Evolutionary conservation across 2,888 invertebrate genomes (phyloP).

Genomic region (Exocentrus adspersus): DNA sequence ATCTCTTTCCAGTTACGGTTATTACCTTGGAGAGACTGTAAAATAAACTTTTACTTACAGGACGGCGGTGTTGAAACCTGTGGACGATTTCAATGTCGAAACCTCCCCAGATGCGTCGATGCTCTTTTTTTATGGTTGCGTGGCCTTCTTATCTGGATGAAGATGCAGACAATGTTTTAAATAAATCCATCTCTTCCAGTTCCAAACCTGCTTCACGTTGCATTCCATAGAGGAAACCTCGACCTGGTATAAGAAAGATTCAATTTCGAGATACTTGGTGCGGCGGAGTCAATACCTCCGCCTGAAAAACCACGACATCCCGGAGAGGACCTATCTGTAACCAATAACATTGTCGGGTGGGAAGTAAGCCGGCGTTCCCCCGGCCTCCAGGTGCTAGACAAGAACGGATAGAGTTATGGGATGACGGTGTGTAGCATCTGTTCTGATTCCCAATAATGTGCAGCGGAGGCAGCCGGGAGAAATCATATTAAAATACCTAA

Average conservation of each 20-base stretch:
- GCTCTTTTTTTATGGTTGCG: too few relatives aligned
- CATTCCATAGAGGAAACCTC: constrained; percentile 40
- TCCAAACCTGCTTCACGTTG: too few relatives aligned
- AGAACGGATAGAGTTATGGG: constrained; percentile 35
- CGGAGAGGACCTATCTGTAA: constrained; percentile 56
- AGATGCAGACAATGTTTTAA: too few relatives aligned
- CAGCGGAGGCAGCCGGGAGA: constrained; percentile 57
- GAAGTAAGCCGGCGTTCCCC: constrained; percentile 29
- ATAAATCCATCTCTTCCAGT: too few relatives aligned
- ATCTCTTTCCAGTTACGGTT: constrained; percentile 5
- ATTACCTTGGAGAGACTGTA: constrained; percentile 2
- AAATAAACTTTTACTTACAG: constrained; percentile 8
- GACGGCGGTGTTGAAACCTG: too few relatives aligned
- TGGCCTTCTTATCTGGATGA: too few relatives aligned
- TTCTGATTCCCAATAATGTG: constrained; percentile 64
- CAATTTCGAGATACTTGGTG: constrained; percentile 47
- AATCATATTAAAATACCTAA: constrained; percentile 63
- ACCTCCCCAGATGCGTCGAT: too few relatives aligned
- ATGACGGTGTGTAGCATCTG: constrained; percentile 61
- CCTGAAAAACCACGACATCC: constrained; percentile 53
- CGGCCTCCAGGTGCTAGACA: constrained; percentile 36
- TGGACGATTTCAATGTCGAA: too few relatives aligned
- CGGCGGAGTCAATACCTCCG: constrained; percentile 50
- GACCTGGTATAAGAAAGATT: constrained; percentile 42
- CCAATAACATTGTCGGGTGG: constrained; percentile 54